A percentile compares a stretch with the other conserved stretches of the same genome.
Conservation (phyloP, 2,797 vertebrate genomes). For the Balearica regulorum region DNA sequence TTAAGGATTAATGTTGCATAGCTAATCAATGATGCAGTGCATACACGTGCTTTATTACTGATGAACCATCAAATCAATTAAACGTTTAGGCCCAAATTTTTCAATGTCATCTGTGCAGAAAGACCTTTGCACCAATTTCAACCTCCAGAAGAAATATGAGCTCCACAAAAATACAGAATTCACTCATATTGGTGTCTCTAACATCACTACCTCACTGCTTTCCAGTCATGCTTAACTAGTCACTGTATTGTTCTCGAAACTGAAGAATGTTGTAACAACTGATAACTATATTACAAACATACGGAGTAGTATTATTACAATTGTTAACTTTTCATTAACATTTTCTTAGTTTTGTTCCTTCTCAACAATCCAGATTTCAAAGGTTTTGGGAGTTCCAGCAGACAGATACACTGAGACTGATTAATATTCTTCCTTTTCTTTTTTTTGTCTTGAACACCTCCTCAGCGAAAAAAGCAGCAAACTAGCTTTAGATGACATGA, state of each 20-base stretch:
- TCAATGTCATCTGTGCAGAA: background rate
- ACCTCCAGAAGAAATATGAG: background rate
- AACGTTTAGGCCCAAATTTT: background rate
- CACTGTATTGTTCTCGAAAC: background rate
- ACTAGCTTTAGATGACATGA: background rate
- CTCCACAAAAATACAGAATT: background rate
- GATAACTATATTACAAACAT: background rate
- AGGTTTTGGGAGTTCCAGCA: background rate
- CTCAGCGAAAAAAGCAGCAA: background rate
- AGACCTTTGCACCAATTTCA: background rate
- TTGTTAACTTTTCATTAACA: background rate
- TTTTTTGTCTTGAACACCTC: background rate
- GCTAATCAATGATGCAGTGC: constrained; percentile 4
- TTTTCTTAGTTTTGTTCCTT: background rate
- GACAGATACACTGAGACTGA: background rate
- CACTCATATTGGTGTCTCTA: background rate
- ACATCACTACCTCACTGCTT: background rate
- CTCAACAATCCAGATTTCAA: background rate
- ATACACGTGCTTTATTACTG: background rate
- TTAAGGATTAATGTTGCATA: constrained; percentile 22
- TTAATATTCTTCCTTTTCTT: background rate
- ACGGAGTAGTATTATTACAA: background rate
- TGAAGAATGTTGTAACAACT: background rate
- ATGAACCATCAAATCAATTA: background rate
- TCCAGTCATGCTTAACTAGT: background rate